Evolutionary conservation across 2,888 invertebrate species (phyloP).

Genomic region (Drosophila dives): DNA sequence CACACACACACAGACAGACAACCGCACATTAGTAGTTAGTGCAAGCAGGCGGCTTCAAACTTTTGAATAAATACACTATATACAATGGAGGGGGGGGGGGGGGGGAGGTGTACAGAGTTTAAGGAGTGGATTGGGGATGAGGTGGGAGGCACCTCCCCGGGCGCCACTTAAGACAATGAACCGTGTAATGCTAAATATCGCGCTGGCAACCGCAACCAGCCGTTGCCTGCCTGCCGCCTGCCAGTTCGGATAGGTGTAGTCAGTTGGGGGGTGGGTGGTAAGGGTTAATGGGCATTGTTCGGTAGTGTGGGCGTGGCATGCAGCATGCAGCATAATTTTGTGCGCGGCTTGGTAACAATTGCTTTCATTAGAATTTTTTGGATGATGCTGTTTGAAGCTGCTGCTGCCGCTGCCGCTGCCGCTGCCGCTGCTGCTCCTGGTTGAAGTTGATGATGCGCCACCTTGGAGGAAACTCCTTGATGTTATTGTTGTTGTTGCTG

Average conservation of each 20-base stretch:
- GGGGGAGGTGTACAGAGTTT: background rate
- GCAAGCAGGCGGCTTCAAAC: constrained; percentile 77
- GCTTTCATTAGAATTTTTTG: constrained; percentile 78
- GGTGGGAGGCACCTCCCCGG: constrained; percentile 49
- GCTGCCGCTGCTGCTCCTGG: too few relatives aligned
- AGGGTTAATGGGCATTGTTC: background rate
- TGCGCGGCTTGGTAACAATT: constrained; percentile 81
- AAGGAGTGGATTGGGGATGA: background rate
- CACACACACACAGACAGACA: constrained; percentile 38
- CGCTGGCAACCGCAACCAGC: constrained; percentile 71
- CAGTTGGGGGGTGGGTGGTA: background rate
- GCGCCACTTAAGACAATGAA: constrained; percentile 81
- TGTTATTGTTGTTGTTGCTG: constrained; percentile 56
- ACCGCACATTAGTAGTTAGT: constrained; percentile 81
- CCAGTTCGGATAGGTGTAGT: constrained; percentile 2
- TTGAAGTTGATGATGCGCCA: constrained; percentile 38
- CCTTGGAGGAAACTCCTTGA: constrained; percentile 73
- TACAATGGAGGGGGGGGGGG: background rate
- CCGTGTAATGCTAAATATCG: constrained; percentile 79
- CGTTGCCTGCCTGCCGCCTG: constrained; percentile 45
- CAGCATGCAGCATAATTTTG: constrained; percentile 75
- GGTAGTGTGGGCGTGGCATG: constrained; percentile 49
- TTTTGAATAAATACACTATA: constrained; percentile 80
- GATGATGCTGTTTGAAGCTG: constrained; percentile 26
- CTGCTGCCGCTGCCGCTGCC: background rate